A percentile compares a stretch with the other conserved stretches of the same genome.
These are phyloP conservation scores for Ostrea denselamellosa DNA, from an alignment of 1,140 invertebrate genomes.

Conservation along the genomic window DNA sequence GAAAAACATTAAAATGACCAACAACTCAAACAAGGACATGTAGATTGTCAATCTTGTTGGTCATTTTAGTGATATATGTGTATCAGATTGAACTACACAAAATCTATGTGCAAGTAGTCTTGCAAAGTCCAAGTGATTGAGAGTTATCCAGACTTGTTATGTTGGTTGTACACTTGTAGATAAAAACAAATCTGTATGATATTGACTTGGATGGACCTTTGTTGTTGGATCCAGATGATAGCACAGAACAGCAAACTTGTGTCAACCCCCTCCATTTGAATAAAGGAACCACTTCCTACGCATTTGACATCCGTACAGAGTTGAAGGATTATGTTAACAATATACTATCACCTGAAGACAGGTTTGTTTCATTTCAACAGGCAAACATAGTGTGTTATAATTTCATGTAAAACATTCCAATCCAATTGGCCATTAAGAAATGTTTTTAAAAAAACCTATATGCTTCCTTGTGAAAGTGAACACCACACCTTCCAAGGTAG, in stretches of 20 bases:
- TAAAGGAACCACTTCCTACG: conserved; percentile 83
- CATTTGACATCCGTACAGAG: conserved; percentile 72
- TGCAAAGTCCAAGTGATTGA: too few relatives aligned
- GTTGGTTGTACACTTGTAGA: not conserved
- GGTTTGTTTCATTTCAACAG: not conserved
- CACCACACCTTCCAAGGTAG: too few relatives aligned
- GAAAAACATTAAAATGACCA: too few relatives aligned
- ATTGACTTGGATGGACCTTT: conserved; percentile 12
- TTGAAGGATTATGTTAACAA: conserved; percentile 91
- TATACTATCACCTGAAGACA: conserved; percentile 20
- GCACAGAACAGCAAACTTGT: conserved; percentile 81
- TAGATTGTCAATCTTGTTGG: too few relatives aligned
- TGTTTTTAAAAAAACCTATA: not conserved
- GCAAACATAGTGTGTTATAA: not conserved
- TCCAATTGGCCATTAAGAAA: not conserved
- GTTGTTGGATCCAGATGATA: conserved; percentile 21
- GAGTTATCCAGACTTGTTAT: not conserved
- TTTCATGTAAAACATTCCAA: not conserved
- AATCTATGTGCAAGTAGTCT: too few relatives aligned
- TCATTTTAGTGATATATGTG: too few relatives aligned
- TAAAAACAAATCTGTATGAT: not conserved
- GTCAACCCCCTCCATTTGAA: conserved; percentile 91
- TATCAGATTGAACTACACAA: too few relatives aligned
- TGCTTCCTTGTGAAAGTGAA: too few relatives aligned
- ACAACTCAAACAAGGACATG: too few relatives aligned